Base-by-base conservation (phyloP, 2,113 vertebrate genomes). In the Hirundichthys speculiger region DNA sequence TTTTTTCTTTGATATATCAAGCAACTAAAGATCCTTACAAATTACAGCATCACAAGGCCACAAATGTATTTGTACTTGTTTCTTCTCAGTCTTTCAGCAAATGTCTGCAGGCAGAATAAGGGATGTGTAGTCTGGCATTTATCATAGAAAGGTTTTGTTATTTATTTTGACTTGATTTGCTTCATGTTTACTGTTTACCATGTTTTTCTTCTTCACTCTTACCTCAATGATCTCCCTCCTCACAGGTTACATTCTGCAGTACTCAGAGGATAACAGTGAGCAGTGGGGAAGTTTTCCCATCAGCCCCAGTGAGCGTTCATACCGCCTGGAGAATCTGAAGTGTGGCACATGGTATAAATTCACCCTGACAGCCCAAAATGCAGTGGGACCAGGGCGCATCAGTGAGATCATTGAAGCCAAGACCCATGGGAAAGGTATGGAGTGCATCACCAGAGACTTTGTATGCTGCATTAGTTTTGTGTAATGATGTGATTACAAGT, bases 271-370 rank as follows among this genome's bases (percentile, higher is more conserved):
- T 53, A 99, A 99, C 93, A 99, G 97, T 2, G 98, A 99, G 79
- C 96, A 99, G 70, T 99, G 97, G 98, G 97, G 96, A 21, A 99
- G 96, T 74, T 96, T 98, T 57, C 95, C 97, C 65, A 99, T 99
- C 90, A 98, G 97, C 90, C 98, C 98, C 41, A 98, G 97, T 0
- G 96, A 99, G 64, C 95, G 97, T 0, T 96, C 96, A 0, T 99
- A 98, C 72, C 94, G 96, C 41, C 75, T 99, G 73, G 97, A 99
- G 74, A 98, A 94, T 6, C 73, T 99, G 21, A 99, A 99, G 47
- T 99, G 98, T 14, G 98, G 98, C 18, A 99, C 98, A 0, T 99
- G 98, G 98, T 99, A 99, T 79, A 99, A 99, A 85, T 99, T 99
- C 84, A 99, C 98, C 0, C 86, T 99, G 52, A 99, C 98, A 0